A percentile compares a stretch with the other conserved stretches of the same genome.
phyloP scores from a whole-genome alignment of 2,113 vertebrate genomes.

The Naja naja region DNA sequence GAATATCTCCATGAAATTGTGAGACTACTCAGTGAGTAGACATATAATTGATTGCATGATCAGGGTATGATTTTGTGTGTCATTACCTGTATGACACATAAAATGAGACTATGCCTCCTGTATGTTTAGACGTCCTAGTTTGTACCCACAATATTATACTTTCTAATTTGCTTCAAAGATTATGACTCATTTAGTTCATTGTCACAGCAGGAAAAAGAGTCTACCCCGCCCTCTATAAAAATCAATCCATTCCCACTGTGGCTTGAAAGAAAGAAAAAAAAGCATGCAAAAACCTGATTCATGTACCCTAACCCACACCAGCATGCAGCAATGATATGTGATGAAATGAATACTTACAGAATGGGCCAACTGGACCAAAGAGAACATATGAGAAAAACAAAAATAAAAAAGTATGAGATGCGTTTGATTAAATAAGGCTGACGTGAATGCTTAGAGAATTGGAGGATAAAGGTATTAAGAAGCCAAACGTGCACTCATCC shows the following conservation, averaged over 20 bases:
- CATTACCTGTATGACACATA: neutral
- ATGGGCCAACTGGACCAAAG: conserved; percentile 76
- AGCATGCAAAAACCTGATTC: conserved; percentile 21
- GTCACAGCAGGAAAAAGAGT: neutral
- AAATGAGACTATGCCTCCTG: neutral
- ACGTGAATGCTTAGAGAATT: conserved; percentile 14
- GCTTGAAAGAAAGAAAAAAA: neutral
- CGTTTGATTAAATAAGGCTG: conserved; percentile 18
- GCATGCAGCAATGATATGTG: conserved; percentile 62
- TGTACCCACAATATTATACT: neutral
- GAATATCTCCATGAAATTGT: neutral
- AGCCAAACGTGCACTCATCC: neutral
- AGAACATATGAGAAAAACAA: conserved; percentile 49
- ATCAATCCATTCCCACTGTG: neutral
- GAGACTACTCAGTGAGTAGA: neutral
- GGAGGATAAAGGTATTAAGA: neutral
- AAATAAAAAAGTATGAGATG: conserved; percentile 50
- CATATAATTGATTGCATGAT: neutral
- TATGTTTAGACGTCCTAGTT: neutral
- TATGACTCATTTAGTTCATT: neutral
- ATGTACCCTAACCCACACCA: conserved; percentile 4
- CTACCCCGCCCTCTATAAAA: neutral
- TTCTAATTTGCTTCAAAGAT: neutral
- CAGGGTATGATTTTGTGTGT: neutral
- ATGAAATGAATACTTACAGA: conserved; percentile 84